Percentiles rank a stretch among this genome's conserved stretches.
phyloP scores from a whole-genome alignment of 1,140 invertebrate species.

The Agrilus planipennis region DNA sequence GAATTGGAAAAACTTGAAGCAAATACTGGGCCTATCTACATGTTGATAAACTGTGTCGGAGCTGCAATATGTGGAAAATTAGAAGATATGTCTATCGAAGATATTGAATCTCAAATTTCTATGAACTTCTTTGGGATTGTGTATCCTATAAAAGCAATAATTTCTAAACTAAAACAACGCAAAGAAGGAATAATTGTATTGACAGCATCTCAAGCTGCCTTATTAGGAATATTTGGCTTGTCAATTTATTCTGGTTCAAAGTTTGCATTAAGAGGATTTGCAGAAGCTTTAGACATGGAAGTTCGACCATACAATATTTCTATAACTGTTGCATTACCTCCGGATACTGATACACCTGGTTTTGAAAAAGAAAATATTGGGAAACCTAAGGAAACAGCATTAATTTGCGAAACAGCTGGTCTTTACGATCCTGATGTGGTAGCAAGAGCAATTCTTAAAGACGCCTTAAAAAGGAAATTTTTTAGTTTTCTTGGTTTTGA shows the following conservation, averaged over 20 bases:
- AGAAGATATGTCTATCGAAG: constrained; percentile 62
- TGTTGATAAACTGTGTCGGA: constrained; percentile 90
- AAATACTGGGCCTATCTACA: constrained; percentile 58
- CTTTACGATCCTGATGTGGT: constrained; percentile 68
- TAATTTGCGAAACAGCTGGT: constrained; percentile 73
- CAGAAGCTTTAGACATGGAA: constrained; percentile 91
- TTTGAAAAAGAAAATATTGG: constrained; percentile 73
- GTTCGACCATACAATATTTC: constrained; percentile 66
- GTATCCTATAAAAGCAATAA: constrained; percentile 54
- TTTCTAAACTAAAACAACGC: constrained; percentile 56
- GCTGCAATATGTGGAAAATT: constrained; percentile 64
- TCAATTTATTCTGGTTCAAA: constrained; percentile 87
- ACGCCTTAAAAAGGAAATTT: constrained; percentile 71
- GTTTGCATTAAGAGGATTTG: constrained; percentile 88
- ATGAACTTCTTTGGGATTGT: constrained; percentile 63
- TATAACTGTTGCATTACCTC: constrained; percentile 80
- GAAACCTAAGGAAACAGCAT: constrained; percentile 79
- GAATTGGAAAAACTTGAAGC: constrained; percentile 33
- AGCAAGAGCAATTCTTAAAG: constrained; percentile 64
- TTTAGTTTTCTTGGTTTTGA: constrained; percentile 75
- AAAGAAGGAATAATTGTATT: constrained; percentile 69
- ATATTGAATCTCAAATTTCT: constrained; percentile 59
- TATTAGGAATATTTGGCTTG: constrained; percentile 76
- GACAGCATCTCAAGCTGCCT: constrained; percentile 79
- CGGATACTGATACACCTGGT: constrained; percentile 96